Evolutionary conservation across 2,888 invertebrate species (phyloP).

Genomic region (Brachypalpus laphriformis): DNA sequence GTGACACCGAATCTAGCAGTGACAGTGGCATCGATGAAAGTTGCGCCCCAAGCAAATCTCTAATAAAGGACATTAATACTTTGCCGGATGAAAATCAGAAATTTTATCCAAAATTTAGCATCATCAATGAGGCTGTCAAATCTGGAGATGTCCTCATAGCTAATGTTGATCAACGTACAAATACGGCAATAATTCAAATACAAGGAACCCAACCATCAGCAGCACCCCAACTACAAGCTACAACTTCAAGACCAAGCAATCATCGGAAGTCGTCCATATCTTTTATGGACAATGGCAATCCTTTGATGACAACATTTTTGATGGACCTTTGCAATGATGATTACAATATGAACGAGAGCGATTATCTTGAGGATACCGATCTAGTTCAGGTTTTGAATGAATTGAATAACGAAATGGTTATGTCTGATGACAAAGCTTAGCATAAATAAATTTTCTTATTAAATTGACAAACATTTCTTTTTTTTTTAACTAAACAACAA

Average conservation of each 20-base stretch:
- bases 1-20: constrained; percentile 79
- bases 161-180: constrained; percentile 24
- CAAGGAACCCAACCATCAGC: constrained; percentile 6
- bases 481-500: constrained; percentile 1
- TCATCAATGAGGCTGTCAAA: constrained; percentile 30
- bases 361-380: constrained; percentile 77
- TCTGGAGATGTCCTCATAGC: constrained; percentile 30
- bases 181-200: constrained; percentile 30
- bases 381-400: constrained; percentile 79
- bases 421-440: constrained; percentile 47
- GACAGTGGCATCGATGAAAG: constrained; percentile 81
- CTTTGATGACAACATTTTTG: constrained; percentile 78
- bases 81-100: constrained; percentile 60
- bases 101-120: constrained; percentile 31
- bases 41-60: constrained; percentile 44
- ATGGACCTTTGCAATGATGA: constrained; percentile 81
- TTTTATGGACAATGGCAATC: constrained; percentile 79
- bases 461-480: not conserved
- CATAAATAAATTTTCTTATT: constrained; percentile 12
- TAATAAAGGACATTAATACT: constrained; percentile 65
- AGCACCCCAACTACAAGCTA: not conserved
- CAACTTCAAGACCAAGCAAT: not conserved
- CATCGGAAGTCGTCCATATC: constrained; percentile 76
- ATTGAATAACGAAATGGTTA: constrained; percentile 77
- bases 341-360: constrained; percentile 79